phyloP scores from a whole-genome alignment of 2,797 vertebrate species.

The Echeneis naucrates region DNA sequence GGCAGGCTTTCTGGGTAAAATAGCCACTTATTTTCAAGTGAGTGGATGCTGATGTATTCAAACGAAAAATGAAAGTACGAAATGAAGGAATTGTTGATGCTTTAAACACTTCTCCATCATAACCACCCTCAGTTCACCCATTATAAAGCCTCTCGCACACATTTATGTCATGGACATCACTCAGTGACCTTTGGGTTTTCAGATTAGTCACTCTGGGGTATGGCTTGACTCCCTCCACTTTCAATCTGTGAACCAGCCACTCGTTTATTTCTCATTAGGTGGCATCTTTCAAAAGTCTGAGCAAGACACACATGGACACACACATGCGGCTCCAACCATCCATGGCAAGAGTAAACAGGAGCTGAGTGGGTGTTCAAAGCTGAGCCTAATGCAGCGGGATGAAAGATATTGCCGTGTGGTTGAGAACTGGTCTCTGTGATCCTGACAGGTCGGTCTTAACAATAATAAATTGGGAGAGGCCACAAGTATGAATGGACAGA shows the following conservation, averaged over 20 bases:
- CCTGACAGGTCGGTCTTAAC: conserved; percentile 76
- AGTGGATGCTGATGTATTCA: background rate
- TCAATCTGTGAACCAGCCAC: conserved; percentile 42
- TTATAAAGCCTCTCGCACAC: conserved; percentile 12
- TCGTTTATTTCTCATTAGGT: conserved; percentile 75
- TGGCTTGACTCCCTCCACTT: conserved; percentile 40
- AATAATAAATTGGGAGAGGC: conserved; percentile 76
- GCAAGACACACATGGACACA: conserved; percentile 3
- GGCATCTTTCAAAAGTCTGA: conserved; percentile 62
- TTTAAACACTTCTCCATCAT: conserved; percentile 3
- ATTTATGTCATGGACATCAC: conserved; percentile 37
- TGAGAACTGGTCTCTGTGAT: conserved; percentile 76
- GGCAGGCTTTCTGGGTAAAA: too few species aligned
- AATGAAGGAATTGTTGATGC: background rate
- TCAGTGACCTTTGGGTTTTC: conserved; percentile 43
- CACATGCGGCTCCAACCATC: conserved; percentile 39
- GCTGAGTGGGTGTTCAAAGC: conserved; percentile 75
- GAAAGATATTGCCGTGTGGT: conserved; percentile 78
- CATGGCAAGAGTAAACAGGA: conserved; percentile 73
- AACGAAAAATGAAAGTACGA: background rate
- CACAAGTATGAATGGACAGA: conserved; percentile 74
- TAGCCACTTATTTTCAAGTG: too few species aligned
- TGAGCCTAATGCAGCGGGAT: conserved; percentile 74
- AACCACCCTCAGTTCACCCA: background rate
- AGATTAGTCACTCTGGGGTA: conserved; percentile 57